Conservation (phyloP, 1,140 invertebrate genomes). For the Condylostylus longicornis region DNA sequence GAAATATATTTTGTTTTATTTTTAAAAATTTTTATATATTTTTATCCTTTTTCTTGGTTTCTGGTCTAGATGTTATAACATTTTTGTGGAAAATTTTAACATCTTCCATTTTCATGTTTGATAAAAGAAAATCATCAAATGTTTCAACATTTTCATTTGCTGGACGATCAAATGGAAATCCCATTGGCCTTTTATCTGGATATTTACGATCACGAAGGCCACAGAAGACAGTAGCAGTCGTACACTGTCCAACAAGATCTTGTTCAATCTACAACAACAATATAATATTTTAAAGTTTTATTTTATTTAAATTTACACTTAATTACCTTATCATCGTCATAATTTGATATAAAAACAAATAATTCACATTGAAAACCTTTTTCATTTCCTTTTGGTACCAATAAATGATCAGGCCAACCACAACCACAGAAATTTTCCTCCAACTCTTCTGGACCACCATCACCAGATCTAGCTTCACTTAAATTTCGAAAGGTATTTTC, state of each 20-base stretch:
- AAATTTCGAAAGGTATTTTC: slow-evolving; percentile 52
- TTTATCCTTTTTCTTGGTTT: too few species aligned
- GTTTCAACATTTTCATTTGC: slow-evolving; percentile 31
- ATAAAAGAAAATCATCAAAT: slow-evolving; percentile 39
- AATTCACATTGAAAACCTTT: slow-evolving; percentile 53
- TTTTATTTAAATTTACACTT: slow-evolving; percentile 36
- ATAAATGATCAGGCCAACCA: slow-evolving; percentile 75
- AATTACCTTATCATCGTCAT: slow-evolving; percentile 49
- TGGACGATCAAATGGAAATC: slow-evolving; percentile 51
- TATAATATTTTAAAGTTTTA: too few species aligned
- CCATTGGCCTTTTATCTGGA: slow-evolving; percentile 52
- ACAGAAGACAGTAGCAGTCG: slow-evolving; percentile 49
- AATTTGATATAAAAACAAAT: slow-evolving; percentile 71
- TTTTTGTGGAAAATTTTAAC: too few species aligned
- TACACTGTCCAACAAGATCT: slow-evolving; percentile 34
- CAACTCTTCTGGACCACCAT: slow-evolving; percentile 35
- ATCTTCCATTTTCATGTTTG: slow-evolving; percentile 43
- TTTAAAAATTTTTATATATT: too few species aligned
- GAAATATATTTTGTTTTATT: too few species aligned
- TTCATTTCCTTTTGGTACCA: slow-evolving; percentile 55
- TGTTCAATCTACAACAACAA: too few species aligned
- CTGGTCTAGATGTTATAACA: too few species aligned
- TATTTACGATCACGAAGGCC: slow-evolving; percentile 48
- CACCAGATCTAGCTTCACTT: slow-evolving; percentile 36
- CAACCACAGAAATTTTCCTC: slow-evolving; percentile 70